These are phyloP conservation scores for Uromys caudimaculatus DNA, from an alignment of 2,797 vertebrate genomes.

Conservation along the genomic window DNA sequence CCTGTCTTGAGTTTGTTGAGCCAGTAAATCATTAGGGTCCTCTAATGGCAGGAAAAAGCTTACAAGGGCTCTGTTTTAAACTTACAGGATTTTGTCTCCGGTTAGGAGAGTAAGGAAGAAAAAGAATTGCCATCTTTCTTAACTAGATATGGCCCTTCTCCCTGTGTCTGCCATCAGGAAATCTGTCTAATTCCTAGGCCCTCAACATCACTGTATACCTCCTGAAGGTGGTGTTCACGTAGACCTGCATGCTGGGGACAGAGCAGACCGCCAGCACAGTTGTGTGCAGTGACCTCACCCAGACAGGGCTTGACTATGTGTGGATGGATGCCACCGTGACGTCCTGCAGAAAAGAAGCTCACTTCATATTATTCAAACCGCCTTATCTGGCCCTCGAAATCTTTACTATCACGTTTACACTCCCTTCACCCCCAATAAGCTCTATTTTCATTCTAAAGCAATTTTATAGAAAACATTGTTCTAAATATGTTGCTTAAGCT, in stretches of 20 bases:
- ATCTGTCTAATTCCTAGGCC: background rate
- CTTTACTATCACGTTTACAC: too few species aligned
- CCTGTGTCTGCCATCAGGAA: background rate
- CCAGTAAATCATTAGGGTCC: background rate
- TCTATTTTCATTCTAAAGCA: conserved; percentile 1
- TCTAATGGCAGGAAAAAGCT: background rate
- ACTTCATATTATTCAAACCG: background rate
- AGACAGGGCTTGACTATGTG: fast-evolving
- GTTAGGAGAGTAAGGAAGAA: background rate
- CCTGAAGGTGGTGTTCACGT: background rate
- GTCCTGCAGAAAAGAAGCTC: background rate
- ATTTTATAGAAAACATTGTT: conserved; percentile 12
- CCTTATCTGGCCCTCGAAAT: background rate
- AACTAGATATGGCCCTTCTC: background rate
- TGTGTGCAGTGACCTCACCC: background rate
- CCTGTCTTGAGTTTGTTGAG: background rate
- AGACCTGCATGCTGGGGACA: background rate
- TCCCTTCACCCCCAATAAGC: background rate
- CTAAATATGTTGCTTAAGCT: background rate
- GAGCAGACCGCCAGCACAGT: background rate
- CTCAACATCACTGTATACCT: background rate
- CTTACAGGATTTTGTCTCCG: background rate
- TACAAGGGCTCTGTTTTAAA: background rate
- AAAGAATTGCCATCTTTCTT: background rate
- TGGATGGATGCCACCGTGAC: background rate